phyloP scores from a whole-genome alignment of 2,113 vertebrate genomes.

The Uropsilus gracilis region DNA sequence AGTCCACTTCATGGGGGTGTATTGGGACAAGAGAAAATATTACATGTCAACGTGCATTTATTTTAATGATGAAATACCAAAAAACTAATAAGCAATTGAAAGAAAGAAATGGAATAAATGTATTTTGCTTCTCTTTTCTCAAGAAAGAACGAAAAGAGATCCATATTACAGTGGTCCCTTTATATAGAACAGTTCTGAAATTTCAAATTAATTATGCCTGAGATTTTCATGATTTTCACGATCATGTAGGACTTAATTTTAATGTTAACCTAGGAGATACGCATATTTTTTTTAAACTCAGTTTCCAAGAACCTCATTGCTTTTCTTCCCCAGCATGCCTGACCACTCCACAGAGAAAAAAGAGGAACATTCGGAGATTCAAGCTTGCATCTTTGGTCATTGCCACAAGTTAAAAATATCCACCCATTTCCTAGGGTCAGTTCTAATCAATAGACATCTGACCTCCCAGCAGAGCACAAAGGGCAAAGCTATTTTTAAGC shows the following conservation, averaged over 20 bases:
- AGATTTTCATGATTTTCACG: background rate
- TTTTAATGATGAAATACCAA: background rate
- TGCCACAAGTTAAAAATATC: slow-evolving; percentile 50
- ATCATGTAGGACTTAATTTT: background rate
- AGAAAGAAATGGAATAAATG: background rate
- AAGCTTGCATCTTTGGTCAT: background rate
- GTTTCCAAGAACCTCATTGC: background rate
- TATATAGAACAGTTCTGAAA: background rate
- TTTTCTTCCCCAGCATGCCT: background rate
- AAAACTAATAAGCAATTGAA: background rate
- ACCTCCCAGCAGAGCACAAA: background rate
- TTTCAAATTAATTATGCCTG: background rate
- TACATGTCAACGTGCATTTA: background rate
- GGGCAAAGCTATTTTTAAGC: background rate
- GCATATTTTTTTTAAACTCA: background rate
- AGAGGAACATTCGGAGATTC: background rate
- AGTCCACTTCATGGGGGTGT: background rate
- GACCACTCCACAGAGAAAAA: background rate
- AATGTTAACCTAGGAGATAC: background rate
- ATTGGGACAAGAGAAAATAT: background rate
- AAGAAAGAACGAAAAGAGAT: background rate
- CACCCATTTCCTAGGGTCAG: slow-evolving; percentile 50
- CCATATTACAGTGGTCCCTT: background rate
- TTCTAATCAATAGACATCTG: slow-evolving; percentile 16
- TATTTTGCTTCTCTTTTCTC: background rate